phyloP scores from a whole-genome alignment of 2,113 vertebrate genomes.

The Rhynchomys soricoides region DNA sequence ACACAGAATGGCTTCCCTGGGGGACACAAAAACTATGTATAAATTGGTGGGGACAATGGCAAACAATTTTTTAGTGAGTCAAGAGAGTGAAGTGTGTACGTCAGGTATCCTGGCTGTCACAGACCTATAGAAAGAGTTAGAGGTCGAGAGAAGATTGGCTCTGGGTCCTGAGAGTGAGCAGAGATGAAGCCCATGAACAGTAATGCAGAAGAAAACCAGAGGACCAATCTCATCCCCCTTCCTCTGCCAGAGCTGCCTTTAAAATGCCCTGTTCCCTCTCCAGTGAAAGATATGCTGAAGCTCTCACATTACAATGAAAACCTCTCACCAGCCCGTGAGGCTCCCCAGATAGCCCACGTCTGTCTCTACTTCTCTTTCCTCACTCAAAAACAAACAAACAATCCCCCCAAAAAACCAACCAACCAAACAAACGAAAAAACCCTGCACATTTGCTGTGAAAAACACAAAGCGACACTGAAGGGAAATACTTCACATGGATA shows the following conservation, averaged over 20 bases:
- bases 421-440: no score
- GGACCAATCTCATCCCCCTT: not conserved
- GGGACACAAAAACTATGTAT: not conserved
- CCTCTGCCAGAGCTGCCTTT: not conserved
- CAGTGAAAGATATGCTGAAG: not conserved
- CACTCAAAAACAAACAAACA: not conserved
- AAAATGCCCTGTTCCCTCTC: not conserved
- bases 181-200: not conserved
- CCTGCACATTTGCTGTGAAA: not conserved
- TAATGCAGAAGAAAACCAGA: not conserved
- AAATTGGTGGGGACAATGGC: not conserved
- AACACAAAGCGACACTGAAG: not conserved
- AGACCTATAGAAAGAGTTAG: not conserved
- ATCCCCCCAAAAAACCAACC: no score
- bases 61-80: not conserved
- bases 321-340: not conserved
- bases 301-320: not conserved
- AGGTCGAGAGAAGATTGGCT: not conserved
- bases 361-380: not conserved
- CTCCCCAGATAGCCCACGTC: not conserved
- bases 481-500: slow-evolving; percentile 15
- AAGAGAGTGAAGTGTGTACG: not conserved
- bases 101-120: not conserved
- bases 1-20: not conserved
- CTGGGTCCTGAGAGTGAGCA: not conserved